Evolutionary conservation across 92 coral and sea anemone species (phyloP), one percentile per base, ranked within the genome.

Genomic region (Paramuricea clavata): DNA sequence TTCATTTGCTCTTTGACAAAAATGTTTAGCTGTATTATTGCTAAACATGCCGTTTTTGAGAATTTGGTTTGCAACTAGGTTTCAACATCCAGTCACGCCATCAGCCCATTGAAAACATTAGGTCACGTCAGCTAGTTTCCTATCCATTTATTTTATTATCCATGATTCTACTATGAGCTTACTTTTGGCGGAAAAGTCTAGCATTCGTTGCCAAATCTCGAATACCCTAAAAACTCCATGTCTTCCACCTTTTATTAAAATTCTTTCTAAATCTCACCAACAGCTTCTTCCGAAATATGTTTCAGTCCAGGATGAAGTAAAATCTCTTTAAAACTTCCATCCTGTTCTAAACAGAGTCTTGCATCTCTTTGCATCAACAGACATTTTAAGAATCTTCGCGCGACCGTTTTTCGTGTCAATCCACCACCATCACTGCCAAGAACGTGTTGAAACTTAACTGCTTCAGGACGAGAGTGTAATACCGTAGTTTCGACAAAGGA

Each of bases 311-410:
- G 52, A 25, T 79, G 56, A 39, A 79, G 56, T 4, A 30, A 21
- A 8, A 79, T 79, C n/a, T 35, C 54, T 35, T 26, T 19, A 16
- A 79, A 79, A 16, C 47, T 34, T 3, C 27, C 59, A 36, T 17
- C 56, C 32, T 79, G 84, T 15, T 59, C 54, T 25, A 79, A 60
- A 0, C 22, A 44, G 2, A 79, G 42, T 59, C 84, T 59, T n/a
- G 73, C 54, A 79, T 79, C 84, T 19, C 84, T 64, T 39, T 79
- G 84, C 84, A 79, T 79, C 22, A 79, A 35, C n/a, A 79, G 57
- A 61, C 84, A 79, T 44, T 59, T 79, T 36, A 79, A 21, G 28
- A 79, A 79, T 21, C 57, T 59, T 25, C 84, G 25, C 12, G 84
- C 84, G 26, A 79, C 84, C 1, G 42, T 25, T 41, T 79, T 79